phyloP scores from a whole-genome alignment of 2,888 invertebrate species.

The Ectemnius lituratus region DNA sequence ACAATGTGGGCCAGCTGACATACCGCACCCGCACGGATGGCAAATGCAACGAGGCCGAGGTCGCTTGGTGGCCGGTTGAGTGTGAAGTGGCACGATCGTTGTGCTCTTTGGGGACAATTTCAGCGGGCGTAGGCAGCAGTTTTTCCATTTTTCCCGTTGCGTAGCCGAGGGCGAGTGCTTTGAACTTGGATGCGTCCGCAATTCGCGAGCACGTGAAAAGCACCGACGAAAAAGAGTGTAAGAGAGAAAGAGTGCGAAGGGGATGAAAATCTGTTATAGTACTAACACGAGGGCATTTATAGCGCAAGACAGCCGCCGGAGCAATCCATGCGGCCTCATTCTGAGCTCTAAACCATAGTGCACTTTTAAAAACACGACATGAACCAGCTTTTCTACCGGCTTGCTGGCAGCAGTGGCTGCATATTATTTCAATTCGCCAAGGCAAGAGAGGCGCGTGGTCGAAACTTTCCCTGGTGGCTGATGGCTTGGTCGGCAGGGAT shows the following conservation, averaged over 20 bases:
- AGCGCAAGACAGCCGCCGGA: no score
- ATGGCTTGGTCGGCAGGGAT: conserved; percentile 14
- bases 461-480: conserved; percentile 49
- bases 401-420: not conserved
- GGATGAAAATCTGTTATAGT: conserved; percentile 55
- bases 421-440: conserved; percentile 27
- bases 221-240: conserved; percentile 7
- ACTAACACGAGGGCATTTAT: no score
- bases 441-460: conserved; percentile 25
- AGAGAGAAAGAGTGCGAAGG: conserved; percentile 47
- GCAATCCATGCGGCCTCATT: no score
- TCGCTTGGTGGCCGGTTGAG: not conserved
- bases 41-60: conserved; percentile 18
- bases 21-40: no score
- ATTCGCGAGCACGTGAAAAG: conserved; percentile 55
- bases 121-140: conserved; percentile 34
- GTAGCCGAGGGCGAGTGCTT: conserved; percentile 52
- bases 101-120: no score
- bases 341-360: no score
- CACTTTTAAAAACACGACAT: no score
- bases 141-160: conserved; percentile 57
- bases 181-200: conserved; percentile 65
- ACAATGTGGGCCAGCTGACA: no score
- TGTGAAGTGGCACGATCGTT: conserved; percentile 5
- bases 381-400: not conserved